These are phyloP conservation scores for Micromussa lordhowensis DNA, from an alignment of 92 coral and sea anemone genomes.

Conservation along the genomic window DNA sequence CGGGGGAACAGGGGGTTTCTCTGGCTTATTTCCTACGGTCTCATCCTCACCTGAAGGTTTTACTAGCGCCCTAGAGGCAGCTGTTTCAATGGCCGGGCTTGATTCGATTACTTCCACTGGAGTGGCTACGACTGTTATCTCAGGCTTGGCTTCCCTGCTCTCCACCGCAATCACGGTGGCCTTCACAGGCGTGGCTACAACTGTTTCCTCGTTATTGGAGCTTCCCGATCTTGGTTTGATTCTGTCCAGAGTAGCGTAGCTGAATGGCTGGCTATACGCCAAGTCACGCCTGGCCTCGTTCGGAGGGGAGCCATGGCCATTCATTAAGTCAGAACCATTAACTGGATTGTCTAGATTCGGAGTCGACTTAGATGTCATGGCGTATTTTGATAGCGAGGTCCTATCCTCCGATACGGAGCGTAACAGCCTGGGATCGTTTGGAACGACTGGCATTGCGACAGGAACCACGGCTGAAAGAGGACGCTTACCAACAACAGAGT, in stretches of 20 bases:
- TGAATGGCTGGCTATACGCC: constrained; percentile 47
- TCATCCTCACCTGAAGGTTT: background rate
- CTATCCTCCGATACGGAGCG: constrained; percentile 67
- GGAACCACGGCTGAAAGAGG: constrained; percentile 69
- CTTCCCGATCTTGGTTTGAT: constrained; percentile 3
- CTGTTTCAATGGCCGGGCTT: background rate
- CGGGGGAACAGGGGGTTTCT: constrained; percentile 42
- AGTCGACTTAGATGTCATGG: constrained; percentile 33
- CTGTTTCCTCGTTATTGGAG: background rate
- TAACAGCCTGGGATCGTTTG: constrained; percentile 49
- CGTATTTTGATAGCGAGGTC: constrained; percentile 23
- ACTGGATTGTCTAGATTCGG: constrained; percentile 43
- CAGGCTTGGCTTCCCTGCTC: constrained; percentile 38
- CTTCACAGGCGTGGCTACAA: constrained; percentile 66
- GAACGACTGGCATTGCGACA: constrained; percentile 81
- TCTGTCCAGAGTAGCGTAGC: constrained; percentile 52
- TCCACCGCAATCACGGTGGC: constrained; percentile 43
- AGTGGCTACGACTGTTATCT: constrained; percentile 46
- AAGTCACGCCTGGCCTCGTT: constrained; percentile 5
- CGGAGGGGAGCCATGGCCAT: constrained; percentile 23
- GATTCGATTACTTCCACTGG: constrained; percentile 33
- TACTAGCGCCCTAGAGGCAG: background rate
- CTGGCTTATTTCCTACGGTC: background rate
- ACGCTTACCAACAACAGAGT: constrained; percentile 60
- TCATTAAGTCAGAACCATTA: background rate